Evolutionary conservation across 2,797 vertebrate genomes (phyloP), one percentile per base, ranked within the genome.

Genomic region (Coilia nasus): DNA sequence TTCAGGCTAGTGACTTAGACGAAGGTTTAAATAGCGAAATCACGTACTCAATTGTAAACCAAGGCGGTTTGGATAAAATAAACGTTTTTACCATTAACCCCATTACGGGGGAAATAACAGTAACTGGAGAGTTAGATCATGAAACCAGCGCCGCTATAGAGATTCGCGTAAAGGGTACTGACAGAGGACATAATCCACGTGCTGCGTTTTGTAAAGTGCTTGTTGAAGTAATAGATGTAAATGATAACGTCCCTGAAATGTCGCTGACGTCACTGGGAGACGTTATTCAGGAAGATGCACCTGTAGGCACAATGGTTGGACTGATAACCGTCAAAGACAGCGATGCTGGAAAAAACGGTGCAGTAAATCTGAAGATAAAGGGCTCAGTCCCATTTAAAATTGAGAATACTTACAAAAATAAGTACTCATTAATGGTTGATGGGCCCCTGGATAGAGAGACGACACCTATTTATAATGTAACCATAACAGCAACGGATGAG

Each of bases 161-260:
- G 90, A 96, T 97, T 78, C 96, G 96, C 2, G 94, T 96, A 17
- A 95, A 97, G 86, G 97, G 96, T 6, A 94, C 93, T 3, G 97
- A 97, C 85, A 93, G 90, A 88, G 96, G 96, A 0, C 88, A 15
- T 15, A 94, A 95, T 46, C 93, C 96, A 78, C 83, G 86, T 7
- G 57, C 83, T 6, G 86, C 88, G 17, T 87, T 91, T 7, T 92
- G 92, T 83, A 93, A 93, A 88, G 62, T 92, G 0, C 67, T 93
- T 3, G 67, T 92, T 41, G 89, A 91, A 83, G 64, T 92, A 21
- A 31, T 87, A 0, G 88, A 92, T 35, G 1, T 90, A 0, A 92
- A 92, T 44, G 89, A 92, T 47, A 90, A 93, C 5, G 62, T 54
- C 44, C 92, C 92, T 25, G 90, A 90, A 41, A 91, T 93, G 56